phyloP scores from a whole-genome alignment of 2,113 vertebrate species.

The Nibea albiflora region DNA sequence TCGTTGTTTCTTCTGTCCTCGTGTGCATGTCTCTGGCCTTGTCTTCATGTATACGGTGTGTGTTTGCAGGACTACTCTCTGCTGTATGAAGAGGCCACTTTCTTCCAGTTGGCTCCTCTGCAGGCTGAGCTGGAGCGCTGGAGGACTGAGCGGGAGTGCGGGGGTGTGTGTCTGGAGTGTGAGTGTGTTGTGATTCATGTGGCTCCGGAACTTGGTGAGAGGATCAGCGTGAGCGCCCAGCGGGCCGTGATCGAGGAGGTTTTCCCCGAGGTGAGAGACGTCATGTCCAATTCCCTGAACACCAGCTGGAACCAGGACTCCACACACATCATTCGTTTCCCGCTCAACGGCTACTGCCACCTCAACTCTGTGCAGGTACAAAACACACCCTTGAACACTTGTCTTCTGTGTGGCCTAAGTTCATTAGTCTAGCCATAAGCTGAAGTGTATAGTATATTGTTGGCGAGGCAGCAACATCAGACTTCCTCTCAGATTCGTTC shows the following conservation, averaged over 20 bases:
- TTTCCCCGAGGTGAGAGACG: conserved; percentile 92
- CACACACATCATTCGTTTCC: conserved; percentile 91
- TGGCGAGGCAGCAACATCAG: not conserved
- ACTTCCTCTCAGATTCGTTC: not conserved
- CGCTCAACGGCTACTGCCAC: conserved; percentile 92
- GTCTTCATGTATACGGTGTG: not conserved
- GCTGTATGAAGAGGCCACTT: conserved; percentile 95
- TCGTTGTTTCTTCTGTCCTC: not conserved
- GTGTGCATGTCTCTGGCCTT: not conserved
- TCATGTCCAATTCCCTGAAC: conserved; percentile 90
- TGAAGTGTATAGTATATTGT: not conserved
- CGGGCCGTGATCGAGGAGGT: conserved; percentile 92
- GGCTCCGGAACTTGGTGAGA: conserved; percentile 91
- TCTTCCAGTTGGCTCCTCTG: conserved; percentile 95
- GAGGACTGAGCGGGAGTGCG: conserved; percentile 88
- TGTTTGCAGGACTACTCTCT: conserved; percentile 91
- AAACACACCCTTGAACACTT: not conserved
- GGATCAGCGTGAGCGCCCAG: conserved; percentile 91
- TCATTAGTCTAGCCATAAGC: not conserved
- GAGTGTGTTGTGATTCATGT: conserved; percentile 94
- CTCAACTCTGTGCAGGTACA: conserved; percentile 78
- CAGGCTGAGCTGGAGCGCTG: conserved; percentile 92
- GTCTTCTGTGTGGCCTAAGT: not conserved
- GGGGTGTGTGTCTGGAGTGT: conserved; percentile 85
- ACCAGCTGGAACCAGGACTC: conserved; percentile 84